phyloP scores from a whole-genome alignment of 2,888 invertebrate species.

The Rhagonycha lutea region DNA sequence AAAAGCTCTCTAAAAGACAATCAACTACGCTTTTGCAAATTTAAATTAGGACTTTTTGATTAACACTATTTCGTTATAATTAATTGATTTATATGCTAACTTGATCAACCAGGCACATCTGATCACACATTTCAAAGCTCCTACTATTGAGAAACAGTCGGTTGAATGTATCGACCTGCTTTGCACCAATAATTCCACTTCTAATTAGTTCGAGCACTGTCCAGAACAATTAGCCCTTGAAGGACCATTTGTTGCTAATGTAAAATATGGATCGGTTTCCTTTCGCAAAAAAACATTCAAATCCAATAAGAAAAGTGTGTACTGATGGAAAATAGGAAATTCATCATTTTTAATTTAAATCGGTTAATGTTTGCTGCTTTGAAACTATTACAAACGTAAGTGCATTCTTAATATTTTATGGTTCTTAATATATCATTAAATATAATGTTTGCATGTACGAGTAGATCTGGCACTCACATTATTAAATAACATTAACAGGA shows the following conservation, averaged over 20 bases:
- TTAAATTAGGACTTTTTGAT: background rate
- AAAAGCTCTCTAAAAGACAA: background rate
- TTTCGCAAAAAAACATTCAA: background rate
- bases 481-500: background rate
- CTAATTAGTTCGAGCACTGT: background rate
- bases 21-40: background rate
- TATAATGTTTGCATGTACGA: background rate
- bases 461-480: background rate
- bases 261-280: background rate
- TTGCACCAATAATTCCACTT: background rate
- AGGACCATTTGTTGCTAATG: background rate
- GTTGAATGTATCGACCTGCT: background rate
- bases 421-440: background rate
- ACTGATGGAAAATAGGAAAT: background rate
- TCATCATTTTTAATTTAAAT: background rate
- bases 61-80: background rate
- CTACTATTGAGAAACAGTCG: background rate
- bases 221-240: background rate
- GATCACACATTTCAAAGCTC: background rate
- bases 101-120: background rate
- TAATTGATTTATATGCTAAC: background rate
- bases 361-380: background rate
- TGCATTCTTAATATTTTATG: background rate
- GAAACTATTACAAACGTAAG: background rate
- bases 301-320: background rate